Percentiles rank a stretch among this genome's conserved stretches.
Conservation (phyloP, 2,113 vertebrate genomes). For the Carettochelys insculpta region DNA sequence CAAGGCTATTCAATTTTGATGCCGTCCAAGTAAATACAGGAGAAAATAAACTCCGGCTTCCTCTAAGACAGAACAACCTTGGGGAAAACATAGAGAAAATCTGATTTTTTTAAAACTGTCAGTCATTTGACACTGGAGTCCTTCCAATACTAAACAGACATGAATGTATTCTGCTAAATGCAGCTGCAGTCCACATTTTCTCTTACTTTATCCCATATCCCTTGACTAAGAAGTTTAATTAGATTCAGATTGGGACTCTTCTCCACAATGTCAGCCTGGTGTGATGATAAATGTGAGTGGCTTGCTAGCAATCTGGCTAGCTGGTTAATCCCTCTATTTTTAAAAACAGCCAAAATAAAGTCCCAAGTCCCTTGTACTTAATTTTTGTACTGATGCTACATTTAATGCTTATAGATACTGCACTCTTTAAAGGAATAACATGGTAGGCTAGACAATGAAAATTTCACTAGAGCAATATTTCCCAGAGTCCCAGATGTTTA, state of each 20-base stretch:
- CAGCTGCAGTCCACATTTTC: constrained; percentile 16
- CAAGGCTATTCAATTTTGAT: background rate
- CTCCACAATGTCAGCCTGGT: background rate
- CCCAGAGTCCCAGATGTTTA: no score
- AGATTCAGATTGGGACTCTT: constrained; percentile 55
- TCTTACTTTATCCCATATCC: background rate
- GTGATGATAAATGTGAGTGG: constrained; percentile 46
- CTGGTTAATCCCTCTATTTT: constrained; percentile 40
- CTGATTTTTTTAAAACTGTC: background rate
- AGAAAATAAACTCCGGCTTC: background rate
- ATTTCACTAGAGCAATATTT: no score
- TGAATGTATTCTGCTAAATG: constrained; percentile 10
- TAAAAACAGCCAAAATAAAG: constrained; percentile 16
- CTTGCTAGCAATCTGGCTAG: constrained; percentile 31
- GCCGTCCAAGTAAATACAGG: background rate
- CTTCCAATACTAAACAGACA: constrained; percentile 30
- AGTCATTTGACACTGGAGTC: constrained; percentile 28
- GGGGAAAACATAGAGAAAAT: background rate
- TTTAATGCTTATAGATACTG: constrained; percentile 3
- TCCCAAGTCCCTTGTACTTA: constrained; percentile 9
- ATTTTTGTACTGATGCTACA: background rate
- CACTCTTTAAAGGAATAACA: constrained; percentile 33
- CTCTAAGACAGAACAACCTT: background rate
- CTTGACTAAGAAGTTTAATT: constrained; percentile 67
- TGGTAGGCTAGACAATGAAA: constrained; percentile 11